Evolutionary conservation across 1,140 invertebrate species (phyloP), one percentile per base, ranked within the genome.

Genomic region (Drosophila setifemur): DNA sequence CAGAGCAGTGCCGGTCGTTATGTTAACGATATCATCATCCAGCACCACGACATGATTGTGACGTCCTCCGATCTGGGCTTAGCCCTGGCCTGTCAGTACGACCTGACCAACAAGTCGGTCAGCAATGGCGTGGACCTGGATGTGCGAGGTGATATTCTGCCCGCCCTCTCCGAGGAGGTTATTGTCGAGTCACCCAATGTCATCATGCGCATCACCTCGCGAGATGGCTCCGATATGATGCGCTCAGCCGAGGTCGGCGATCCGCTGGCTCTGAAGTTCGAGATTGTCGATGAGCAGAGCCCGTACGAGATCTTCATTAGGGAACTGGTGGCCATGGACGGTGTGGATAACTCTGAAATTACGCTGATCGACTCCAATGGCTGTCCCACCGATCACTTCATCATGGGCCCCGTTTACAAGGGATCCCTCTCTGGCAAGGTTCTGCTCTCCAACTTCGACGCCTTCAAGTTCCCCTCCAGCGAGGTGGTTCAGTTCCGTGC

Each of bases 241-340:
- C 93, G 94, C 4, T 94, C 95, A 9, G 95, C 95, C 54, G 95
- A 96, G 92, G 96, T 98, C 42, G 96, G 96, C 66, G 97, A 98
- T 91, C 96, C 96, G 1, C 91, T 98, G 79, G 96, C 96, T 14
- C 93, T 98, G 1, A 93, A 95, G 83, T 98, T 98, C 91, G 96
- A 98, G 91, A 98, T 98, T 71, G 92, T 97, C 69, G 97, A 98
- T 90, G 94, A 94, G 58, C 95, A 97, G 91, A 97, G 95, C 79
- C 97, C 97, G 1, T 98, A 97, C 91, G 97, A 98, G 91, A 98
- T 98, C 68, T 98, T 98, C 90, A 97, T 98, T 2, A 93, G 97
- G 43, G 96, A 98, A 91, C 91, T 98, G 66, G 96, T 98, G 18
- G 97, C 97, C 28, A 96, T 98, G 95, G 97, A 98, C 89, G 97